Evolutionary conservation across 2,113 vertebrate species (phyloP).

Genomic region (Sturnus vulgaris): DNA sequence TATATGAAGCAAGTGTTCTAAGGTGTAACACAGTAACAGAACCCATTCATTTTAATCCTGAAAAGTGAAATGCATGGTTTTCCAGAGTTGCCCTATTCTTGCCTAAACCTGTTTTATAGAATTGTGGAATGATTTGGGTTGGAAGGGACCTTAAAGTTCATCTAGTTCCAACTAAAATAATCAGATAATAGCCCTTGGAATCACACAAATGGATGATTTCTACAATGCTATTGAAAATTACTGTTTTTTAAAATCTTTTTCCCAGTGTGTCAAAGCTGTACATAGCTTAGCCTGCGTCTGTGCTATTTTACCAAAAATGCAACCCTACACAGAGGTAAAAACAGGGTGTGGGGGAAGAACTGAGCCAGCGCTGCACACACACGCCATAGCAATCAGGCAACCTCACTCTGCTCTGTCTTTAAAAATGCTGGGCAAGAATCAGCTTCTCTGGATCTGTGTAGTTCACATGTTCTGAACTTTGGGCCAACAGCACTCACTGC

Average conservation of each 20-base stretch:
- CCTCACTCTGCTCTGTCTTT: background rate
- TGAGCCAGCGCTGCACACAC: fast-evolving
- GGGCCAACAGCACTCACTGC: background rate
- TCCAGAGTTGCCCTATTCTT: background rate
- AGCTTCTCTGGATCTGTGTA: background rate
- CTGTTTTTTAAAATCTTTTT: background rate
- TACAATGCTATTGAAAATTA: background rate
- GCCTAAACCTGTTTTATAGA: background rate
- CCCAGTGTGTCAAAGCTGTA: background rate
- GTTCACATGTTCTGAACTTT: background rate
- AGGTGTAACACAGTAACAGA: background rate
- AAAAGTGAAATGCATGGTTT: background rate
- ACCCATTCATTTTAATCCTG: background rate
- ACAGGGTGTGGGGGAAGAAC: background rate
- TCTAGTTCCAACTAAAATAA: background rate
- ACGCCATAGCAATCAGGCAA: background rate
- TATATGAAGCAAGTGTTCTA: background rate
- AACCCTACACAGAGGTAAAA: background rate
- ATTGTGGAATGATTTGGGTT: background rate
- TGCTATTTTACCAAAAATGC: background rate
- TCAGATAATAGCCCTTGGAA: background rate
- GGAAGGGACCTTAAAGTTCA: background rate
- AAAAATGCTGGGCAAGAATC: background rate
- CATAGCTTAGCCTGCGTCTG: background rate
- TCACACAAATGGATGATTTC: background rate